Evolutionary conservation across 1,140 invertebrate species (phyloP), one percentile per base, ranked within the genome.

Genomic region (Araneus ventricosus): DNA sequence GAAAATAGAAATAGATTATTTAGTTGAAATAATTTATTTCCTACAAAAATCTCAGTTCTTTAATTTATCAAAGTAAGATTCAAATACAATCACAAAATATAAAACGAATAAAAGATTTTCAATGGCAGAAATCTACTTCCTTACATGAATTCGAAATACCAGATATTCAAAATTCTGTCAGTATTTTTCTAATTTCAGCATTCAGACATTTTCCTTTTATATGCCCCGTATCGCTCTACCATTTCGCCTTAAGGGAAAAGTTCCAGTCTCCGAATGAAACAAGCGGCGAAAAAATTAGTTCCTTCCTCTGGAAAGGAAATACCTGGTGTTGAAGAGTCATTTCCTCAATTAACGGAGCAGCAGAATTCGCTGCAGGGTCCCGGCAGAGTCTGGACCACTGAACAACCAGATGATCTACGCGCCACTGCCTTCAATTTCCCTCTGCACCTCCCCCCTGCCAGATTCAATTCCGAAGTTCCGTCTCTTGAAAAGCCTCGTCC

Each of bases 321-420:
- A 88, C 39, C 87, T 45, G 39, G 22, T 30, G 87, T 88, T 88
- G 87, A 88, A 88, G 87, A 88, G 87, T 88, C 87, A 88, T 88
- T 88, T 88, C 87, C 87, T 67, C 87, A 88, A 88, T 88, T 88
- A 88, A 70, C 87, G 59, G 45, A 75, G 63, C 34, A 67, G 52
- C 85, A 59, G 34, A 27, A 87, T 87, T 39, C 45, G 27, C 85
- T 87, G 52, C 27, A 22, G 87, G 87, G 41, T 45, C 7, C 22
- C 63, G 8, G 22, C 39, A 37, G 24, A 63, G 39, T 75, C 41
- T 88, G 87, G 87, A 52, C 63, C 63, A 88, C 34, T 88, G 87
- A 88, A 75, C 87, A 88, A 88, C 87, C 61, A 88, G 87, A 88
- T 88, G 87, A 88, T 88, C 34, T 70, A 88, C 87, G 87, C 87